A percentile compares a stretch with the other conserved stretches of the same genome.
These are phyloP conservation scores for Zapus hudsonius DNA, from an alignment of 2,113 vertebrate genomes.

Conservation along the genomic window DNA sequence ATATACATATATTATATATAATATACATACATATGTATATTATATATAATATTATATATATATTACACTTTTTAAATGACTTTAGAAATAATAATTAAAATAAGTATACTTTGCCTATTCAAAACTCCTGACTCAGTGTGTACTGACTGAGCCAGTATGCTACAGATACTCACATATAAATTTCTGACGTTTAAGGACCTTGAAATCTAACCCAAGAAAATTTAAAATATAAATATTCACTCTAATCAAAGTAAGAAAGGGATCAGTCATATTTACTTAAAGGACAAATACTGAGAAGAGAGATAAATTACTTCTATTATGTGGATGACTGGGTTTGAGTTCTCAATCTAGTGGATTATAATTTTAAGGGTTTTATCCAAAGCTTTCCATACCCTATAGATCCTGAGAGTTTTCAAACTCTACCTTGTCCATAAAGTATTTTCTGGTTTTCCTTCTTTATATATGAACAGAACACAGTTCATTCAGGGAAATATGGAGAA, in stretches of 20 bases:
- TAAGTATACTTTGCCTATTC: neutral
- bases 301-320: neutral
- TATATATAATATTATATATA: neutral
- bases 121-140: neutral
- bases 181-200: neutral
- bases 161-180: constrained; percentile 5
- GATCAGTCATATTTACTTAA: neutral
- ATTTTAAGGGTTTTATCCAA: neutral
- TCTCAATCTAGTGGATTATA: neutral
- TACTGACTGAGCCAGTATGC: neutral
- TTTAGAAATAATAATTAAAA: constrained; percentile 44
- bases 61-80: neutral
- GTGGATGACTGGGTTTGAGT: neutral
- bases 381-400: neutral
- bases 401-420: neutral
- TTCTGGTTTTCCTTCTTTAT: neutral
- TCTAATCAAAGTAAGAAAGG: neutral
- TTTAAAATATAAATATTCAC: neutral
- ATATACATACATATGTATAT: no score
- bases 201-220: constrained; percentile 23
- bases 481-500: neutral
- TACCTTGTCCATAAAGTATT: neutral
- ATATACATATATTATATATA: no score
- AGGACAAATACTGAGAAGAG: neutral
- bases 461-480: neutral